A percentile compares a stretch with the other conserved stretches of the same genome.
Conservation (phyloP, 2,113 vertebrate genomes). For the Pungitius pungitius region DNA sequence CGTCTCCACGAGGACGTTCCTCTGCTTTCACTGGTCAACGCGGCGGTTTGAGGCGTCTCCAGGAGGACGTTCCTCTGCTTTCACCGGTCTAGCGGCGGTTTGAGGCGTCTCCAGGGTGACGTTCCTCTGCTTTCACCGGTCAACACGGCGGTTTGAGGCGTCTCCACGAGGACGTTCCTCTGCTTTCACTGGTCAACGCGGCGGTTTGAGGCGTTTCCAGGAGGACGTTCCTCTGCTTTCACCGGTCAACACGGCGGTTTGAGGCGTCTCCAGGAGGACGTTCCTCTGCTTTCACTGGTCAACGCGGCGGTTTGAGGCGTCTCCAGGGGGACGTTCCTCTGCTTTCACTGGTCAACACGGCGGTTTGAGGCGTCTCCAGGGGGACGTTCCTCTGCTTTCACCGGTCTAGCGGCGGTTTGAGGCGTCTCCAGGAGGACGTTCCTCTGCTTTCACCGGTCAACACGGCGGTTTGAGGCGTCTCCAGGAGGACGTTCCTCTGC, state of each 20-base stretch:
- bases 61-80: conserved; percentile 15
- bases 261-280: conserved; percentile 16
- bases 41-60: conserved; percentile 13
- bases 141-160: too few relatives aligned
- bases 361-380: conserved; percentile 17
- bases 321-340: conserved; percentile 12
- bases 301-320: too few relatives aligned
- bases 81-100: too few relatives aligned
- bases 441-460: conserved; percentile 11
- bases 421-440: conserved; percentile 10
- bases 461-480: too few relatives aligned
- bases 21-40: too few relatives aligned
- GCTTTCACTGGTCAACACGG: too few relatives aligned
- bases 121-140: conserved; percentile 2
- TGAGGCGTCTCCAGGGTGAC: conserved; percentile 21
- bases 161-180: conserved; percentile 14
- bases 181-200: too few relatives aligned
- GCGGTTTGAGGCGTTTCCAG: conserved; percentile 15
- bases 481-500: conserved; percentile 13
- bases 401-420: too few relatives aligned
- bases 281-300: conserved; percentile 8
- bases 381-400: conserved; percentile 12
- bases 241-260: too few relatives aligned
- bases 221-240: conserved; percentile 14
- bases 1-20: conserved; percentile 11